Base-by-base conservation (phyloP, 2,888 invertebrate species). In the Leptodirus hochenwartii region DNA sequence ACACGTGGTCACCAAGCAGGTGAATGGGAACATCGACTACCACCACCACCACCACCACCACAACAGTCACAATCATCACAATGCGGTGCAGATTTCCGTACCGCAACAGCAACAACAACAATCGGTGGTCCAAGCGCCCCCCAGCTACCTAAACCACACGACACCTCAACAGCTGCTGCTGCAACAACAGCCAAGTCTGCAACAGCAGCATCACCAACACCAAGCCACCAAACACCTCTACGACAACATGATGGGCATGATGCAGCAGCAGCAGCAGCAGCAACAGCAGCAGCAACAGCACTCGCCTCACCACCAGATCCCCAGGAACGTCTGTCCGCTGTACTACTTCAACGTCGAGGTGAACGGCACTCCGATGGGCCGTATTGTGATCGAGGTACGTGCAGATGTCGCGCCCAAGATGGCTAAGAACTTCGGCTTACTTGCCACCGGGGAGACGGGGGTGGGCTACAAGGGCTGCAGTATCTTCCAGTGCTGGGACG, bases 401-500 rank as follows among this genome's bases (percentile, higher is more conserved):
- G 71, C 71, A 24, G 80, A 80, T 53, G 73, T 69, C 16, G 80
- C 81, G 11, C 81, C 80, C 11, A 74, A 73, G 48, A 80, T 81
- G 79, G 70, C 76, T 16, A 74, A 75, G 48, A 80, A 80, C 53
- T 81, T 81, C 49, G 66, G 70, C 30, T 64, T 71, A 13, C 56
- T 80, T 25, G 64, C 74, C 12, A 72, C 72, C 6, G 75, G 78
- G 27, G 78, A 78, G 45, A 62, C 70, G 17, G 78, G 80, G 15
- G 66, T 71, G 43, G 76, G 79, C 25, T 81, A 79, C 54, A 75
- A 74, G 43, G 80, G 80, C 22, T 81, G 81, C 52, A 62, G 69
- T 41, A 71, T 81, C 42, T 81, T 80, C 54, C 79, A 80, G 50
- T 78, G 79, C 47, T 80, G 80, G 80, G 75, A 74, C 44, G 72